Conservation (phyloP, 2,113 vertebrate species). For the Orientallactaga bullata region DNA sequence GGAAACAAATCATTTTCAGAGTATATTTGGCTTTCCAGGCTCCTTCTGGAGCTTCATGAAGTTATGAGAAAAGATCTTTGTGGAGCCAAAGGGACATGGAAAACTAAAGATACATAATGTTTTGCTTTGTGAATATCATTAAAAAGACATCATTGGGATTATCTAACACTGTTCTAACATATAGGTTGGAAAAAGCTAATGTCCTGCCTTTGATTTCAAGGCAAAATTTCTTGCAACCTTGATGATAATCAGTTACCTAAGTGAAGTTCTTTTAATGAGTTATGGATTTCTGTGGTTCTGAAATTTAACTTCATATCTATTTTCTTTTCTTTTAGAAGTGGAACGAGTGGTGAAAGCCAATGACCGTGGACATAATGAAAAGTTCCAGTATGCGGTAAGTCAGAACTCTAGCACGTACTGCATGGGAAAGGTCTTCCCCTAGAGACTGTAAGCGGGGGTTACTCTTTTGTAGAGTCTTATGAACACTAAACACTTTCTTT, state of each 20-base stretch:
- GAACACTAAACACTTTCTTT: neutral
- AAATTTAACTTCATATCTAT: constrained; percentile 58
- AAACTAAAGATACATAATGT: constrained; percentile 53
- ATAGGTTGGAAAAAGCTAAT: constrained; percentile 55
- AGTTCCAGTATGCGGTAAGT: constrained; percentile 93
- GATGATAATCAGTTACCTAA: constrained; percentile 50
- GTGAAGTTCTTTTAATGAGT: constrained; percentile 48
- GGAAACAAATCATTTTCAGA: neutral
- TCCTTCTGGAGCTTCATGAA: constrained; percentile 10
- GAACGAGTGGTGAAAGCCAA: constrained; percentile 92
- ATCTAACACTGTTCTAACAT: constrained; percentile 51
- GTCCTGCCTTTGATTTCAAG: constrained; percentile 64
- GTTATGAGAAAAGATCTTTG: constrained; percentile 57
- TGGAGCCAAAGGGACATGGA: neutral
- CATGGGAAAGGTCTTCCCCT: neutral
- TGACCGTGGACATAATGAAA: constrained; percentile 91
- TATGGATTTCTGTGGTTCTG: constrained; percentile 53
- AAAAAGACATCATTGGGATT: constrained; percentile 58
- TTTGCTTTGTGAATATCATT: constrained; percentile 63
- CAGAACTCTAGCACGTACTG: neutral
- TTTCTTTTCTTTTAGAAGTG: constrained; percentile 87
- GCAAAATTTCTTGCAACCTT: constrained; percentile 65
- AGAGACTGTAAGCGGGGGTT: neutral
- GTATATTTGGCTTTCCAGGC: neutral
- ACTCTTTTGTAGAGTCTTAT: neutral